Evolutionary conservation across 2,797 vertebrate species (phyloP).

Genomic region (Mustela erminea): DNA sequence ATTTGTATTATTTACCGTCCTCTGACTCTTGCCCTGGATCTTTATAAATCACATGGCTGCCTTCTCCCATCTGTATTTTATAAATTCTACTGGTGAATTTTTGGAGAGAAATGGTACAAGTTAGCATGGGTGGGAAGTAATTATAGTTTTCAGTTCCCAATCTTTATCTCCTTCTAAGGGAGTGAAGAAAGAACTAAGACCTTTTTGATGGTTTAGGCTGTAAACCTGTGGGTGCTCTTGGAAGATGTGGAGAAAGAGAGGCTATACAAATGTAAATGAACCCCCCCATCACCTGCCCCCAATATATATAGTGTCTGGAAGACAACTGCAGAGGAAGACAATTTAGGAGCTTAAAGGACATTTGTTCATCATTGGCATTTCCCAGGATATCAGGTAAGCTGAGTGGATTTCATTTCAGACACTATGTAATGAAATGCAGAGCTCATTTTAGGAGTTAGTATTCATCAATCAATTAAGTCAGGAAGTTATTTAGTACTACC

Average conservation of each 20-base stretch:
- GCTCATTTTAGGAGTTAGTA: constrained; percentile 84
- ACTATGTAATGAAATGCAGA: constrained; percentile 74
- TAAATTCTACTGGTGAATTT: neutral
- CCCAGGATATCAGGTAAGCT: constrained; percentile 77
- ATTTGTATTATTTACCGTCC: neutral
- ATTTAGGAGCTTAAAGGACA: constrained; percentile 54
- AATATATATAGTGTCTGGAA: neutral
- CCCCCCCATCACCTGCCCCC: too few relatives aligned
- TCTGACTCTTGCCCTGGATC: neutral
- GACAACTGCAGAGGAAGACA: neutral
- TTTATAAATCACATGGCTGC: neutral
- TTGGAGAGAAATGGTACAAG: neutral
- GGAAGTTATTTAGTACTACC: constrained; percentile 58
- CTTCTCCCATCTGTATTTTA: neutral
- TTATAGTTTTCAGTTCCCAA: constrained; percentile 42
- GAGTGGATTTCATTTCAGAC: constrained; percentile 76
- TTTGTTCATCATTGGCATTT: constrained; percentile 72
- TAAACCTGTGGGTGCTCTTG: neutral
- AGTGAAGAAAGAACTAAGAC: neutral
- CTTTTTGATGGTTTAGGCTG: constrained; percentile 16
- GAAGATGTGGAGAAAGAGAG: neutral
- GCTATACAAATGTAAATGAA: neutral
- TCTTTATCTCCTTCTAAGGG: constrained; percentile 30
- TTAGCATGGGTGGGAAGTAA: constrained; percentile 58
- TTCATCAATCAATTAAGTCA: constrained; percentile 85